Conservation (phyloP, 2,113 vertebrate species). For the Erinaceus europaeus region DNA sequence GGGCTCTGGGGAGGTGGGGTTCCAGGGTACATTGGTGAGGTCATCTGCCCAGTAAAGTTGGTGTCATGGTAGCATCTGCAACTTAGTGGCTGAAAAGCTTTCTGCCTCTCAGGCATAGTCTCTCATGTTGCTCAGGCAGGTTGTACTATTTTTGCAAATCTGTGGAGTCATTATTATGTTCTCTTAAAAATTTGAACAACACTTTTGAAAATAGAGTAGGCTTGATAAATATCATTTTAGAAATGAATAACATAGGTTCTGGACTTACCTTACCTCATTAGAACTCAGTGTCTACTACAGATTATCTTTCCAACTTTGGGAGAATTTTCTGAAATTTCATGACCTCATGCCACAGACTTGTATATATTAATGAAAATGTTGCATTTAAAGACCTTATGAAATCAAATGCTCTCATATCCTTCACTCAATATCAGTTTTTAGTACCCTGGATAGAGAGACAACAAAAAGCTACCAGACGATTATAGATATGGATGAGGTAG, state of each 20-base stretch:
- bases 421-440: neutral
- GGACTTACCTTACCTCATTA: neutral
- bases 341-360: too few species aligned
- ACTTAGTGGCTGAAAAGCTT: too few species aligned
- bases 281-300: neutral
- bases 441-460: neutral
- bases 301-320: neutral
- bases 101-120: neutral
- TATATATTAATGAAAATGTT: neutral
- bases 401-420: neutral
- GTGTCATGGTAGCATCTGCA: too few species aligned
- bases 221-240: neutral
- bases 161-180: neutral
- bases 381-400: neutral
- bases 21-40: too few species aligned
- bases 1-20: too few species aligned
- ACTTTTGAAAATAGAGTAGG: conserved; percentile 15
- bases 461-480: neutral
- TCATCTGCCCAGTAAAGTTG: too few species aligned
- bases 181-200: conserved; percentile 10
- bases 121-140: neutral
- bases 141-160: neutral
- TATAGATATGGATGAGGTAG: conserved; percentile 11
- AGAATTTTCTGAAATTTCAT: neutral
- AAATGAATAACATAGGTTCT: neutral